Evolutionary conservation across 1,140 invertebrate species (phyloP).

Genomic region (Mya arenaria): DNA sequence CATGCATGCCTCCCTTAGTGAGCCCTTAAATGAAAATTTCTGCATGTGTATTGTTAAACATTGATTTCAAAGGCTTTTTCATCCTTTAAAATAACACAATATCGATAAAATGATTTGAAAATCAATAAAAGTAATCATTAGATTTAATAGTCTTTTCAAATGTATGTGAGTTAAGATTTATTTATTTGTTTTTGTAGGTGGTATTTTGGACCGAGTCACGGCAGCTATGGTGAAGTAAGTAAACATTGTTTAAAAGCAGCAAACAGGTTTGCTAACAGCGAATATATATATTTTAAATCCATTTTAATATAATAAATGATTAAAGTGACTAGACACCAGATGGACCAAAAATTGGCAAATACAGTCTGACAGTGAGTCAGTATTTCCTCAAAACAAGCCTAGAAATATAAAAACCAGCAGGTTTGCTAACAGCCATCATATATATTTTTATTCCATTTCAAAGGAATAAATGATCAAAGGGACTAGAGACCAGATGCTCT

Average conservation of each 20-base stretch:
- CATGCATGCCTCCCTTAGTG: no score
- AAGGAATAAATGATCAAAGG: no score
- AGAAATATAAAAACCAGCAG: neutral
- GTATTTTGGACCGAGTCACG: slow-evolving; percentile 72
- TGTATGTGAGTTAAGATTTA: neutral
- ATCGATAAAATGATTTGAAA: neutral
- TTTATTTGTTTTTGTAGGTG: slow-evolving; percentile 58
- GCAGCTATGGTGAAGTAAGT: slow-evolving; percentile 74
- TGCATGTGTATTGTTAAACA: neutral
- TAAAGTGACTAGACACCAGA: neutral
- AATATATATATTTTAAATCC: neutral
- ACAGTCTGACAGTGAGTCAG: no score
- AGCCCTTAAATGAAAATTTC: neutral
- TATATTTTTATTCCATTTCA: no score
- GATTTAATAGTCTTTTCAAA: neutral
- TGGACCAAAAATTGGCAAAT: no score
- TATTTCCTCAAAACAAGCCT: neutral
- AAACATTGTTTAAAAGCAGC: neutral
- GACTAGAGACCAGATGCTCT: no score
- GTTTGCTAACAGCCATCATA: neutral
- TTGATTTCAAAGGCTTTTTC: neutral
- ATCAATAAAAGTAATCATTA: neutral
- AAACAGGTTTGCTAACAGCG: neutral
- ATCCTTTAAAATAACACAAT: neutral
- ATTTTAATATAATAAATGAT: neutral